Percentiles rank a stretch among this genome's conserved stretches.
These are phyloP conservation scores for Entomyzon cyanotis DNA, from an alignment of 2,113 vertebrate genomes.

Conservation along the genomic window DNA sequence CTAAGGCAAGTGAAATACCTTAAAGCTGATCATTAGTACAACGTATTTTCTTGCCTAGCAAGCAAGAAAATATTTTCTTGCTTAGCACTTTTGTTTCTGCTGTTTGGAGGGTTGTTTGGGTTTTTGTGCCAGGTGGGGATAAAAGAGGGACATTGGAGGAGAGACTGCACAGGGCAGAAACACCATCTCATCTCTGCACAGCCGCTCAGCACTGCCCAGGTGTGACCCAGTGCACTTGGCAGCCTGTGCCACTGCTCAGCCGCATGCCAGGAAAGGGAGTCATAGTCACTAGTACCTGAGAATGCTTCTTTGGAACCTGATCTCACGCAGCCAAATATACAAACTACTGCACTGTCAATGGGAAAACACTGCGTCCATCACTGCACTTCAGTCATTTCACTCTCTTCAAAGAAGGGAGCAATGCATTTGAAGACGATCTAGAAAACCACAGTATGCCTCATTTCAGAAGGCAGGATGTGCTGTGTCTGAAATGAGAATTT, in stretches of 20 bases:
- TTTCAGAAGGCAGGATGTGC: not conserved
- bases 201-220: rapidly evolving
- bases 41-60: not conserved
- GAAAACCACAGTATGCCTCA: not conserved
- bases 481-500: not conserved
- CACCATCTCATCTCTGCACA: not conserved
- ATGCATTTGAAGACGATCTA: not conserved
- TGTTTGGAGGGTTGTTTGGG: not conserved
- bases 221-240: not conserved
- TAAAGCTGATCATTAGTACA: not conserved
- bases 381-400: not conserved
- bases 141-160: not conserved
- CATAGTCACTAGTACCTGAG: rapidly evolving
- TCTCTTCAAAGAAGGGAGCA: not conserved
- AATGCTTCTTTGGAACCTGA: not conserved
- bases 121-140: not conserved
- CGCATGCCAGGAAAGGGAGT: not conserved
- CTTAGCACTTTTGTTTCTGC: not conserved
- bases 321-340: not conserved
- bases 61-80: constrained; percentile 10
- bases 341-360: not conserved
- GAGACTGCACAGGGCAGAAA: not conserved
- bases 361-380: not conserved
- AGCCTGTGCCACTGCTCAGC: not conserved
- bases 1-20: not conserved